Evolutionary conservation across 2,888 invertebrate species (phyloP).

Genomic region (Hyposoter didymator): DNA sequence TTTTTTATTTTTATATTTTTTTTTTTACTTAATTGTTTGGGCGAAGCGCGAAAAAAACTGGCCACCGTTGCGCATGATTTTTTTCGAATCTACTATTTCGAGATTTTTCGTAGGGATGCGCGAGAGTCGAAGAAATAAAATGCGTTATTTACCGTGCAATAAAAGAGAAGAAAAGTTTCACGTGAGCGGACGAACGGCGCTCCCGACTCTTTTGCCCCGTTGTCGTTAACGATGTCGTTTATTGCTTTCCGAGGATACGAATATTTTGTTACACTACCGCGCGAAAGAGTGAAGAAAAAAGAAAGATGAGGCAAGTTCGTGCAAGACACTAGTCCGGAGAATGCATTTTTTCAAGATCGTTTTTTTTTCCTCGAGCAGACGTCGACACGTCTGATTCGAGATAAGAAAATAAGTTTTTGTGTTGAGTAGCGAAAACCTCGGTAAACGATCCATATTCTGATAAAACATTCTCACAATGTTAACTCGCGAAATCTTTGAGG

Average conservation of each 20-base stretch:
- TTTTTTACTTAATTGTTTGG: too few species aligned
- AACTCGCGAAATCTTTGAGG: not conserved
- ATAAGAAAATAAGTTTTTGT: not conserved
- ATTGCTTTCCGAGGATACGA: constrained; percentile 80
- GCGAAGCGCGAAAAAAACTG: constrained; percentile 69
- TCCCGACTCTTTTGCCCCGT: constrained; percentile 72
- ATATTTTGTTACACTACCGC: constrained; percentile 80
- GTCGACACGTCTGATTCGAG: constrained; percentile 7
- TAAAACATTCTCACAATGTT: not conserved
- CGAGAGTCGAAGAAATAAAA: constrained; percentile 78
- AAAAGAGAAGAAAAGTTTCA: constrained; percentile 76
- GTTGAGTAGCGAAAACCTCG: not conserved
- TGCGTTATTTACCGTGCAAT: constrained; percentile 82
- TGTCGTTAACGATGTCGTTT: constrained; percentile 83
- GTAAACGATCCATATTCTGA: not conserved
- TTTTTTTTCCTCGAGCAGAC: constrained; percentile 1
- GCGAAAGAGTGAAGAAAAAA: constrained; percentile 19
- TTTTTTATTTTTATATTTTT: too few species aligned
- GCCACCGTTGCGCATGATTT: constrained; percentile 79
- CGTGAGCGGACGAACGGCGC: constrained; percentile 66
- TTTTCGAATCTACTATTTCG: constrained; percentile 79
- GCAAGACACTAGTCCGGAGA: not conserved
- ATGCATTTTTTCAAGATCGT: not conserved
- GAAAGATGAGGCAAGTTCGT: not conserved
- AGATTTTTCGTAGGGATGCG: constrained; percentile 72